Base-by-base conservation (phyloP, 2,888 invertebrate genomes). In the Mesorhabditis sp. region DNA sequence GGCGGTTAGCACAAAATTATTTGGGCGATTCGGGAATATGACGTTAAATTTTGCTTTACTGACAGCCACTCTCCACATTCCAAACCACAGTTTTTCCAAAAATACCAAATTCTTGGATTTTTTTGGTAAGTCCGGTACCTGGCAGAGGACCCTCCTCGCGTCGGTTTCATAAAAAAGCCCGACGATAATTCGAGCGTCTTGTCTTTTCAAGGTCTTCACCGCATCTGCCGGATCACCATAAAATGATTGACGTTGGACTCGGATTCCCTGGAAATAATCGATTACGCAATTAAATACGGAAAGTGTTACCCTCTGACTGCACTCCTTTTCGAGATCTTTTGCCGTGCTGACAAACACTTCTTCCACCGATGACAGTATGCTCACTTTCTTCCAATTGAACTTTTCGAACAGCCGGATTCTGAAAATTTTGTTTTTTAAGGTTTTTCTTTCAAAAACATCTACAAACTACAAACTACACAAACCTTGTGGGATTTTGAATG, bases 111-210 rank as follows among this genome's bases (percentile, higher is more conserved):
- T 28, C 28, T 28, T 28, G 28, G 28, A 28, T 28, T 28, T 28
- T 28, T 1, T 67, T 42, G 6, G 43, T 13, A 43, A 13, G 7
- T 15, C 44, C 41, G 13, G 41, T 72, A 95, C 91, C 88, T 97
- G 95, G 87, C 98, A 98, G 41, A 99, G 91, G 0, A 99, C 97
- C 67, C 93, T 90, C 68, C 97, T 89, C 0, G 98, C 98, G 63
- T 95, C 95, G 5, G 94, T 95, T 72, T 96, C 97, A 88, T 99
- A 99, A 89, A 97, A 98, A 68, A 99, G 89, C 0, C 97, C 98
- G 43, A 99, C 94, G 79, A 98, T 95, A 79, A 99, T 95, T 76
- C 98, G 89, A 4, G 97, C 96, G 87, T 99, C 97, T 87, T 96
- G 96, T 66, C 95, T 90, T 75, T 88, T 88, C 63, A 98, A 89